phyloP scores from a whole-genome alignment of 2,113 vertebrate genomes.

The Okapia johnstoni region DNA sequence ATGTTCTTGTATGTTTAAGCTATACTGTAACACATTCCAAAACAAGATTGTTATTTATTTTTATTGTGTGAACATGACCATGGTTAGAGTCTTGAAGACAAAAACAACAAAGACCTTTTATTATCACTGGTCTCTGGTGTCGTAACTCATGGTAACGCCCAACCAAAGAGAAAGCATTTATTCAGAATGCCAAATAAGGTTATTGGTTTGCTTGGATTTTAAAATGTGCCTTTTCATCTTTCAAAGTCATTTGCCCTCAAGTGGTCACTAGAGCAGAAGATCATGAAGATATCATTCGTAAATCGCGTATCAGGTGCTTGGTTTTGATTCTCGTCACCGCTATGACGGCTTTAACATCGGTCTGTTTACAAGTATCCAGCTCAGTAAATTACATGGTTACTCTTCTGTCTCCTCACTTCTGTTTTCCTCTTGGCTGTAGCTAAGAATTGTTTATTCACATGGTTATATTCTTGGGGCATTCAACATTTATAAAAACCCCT shows the following conservation, averaged over 20 bases:
- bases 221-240: background rate
- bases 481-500: background rate
- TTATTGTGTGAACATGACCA: background rate
- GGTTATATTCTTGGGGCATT: background rate
- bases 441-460: constrained; percentile 18
- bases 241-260: background rate
- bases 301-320: background rate
- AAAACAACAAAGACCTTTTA: background rate
- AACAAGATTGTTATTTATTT: background rate
- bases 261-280: background rate
- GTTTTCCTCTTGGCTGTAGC: constrained; percentile 26
- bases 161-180: background rate
- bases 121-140: background rate
- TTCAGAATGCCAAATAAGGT: background rate
- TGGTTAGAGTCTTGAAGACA: background rate
- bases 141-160: background rate
- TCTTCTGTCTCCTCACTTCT: background rate
- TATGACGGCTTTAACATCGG: background rate
- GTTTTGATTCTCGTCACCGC: background rate
- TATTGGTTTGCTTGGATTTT: background rate
- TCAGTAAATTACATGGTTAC: background rate
- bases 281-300: background rate
- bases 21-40: background rate
- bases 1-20: background rate
- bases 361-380: background rate